A percentile compares a stretch with the other conserved stretches of the same genome.
phyloP scores from a whole-genome alignment of 30 jellyfish, hydroid and myxozoan species.

The Clytia hemisphaerica region DNA sequence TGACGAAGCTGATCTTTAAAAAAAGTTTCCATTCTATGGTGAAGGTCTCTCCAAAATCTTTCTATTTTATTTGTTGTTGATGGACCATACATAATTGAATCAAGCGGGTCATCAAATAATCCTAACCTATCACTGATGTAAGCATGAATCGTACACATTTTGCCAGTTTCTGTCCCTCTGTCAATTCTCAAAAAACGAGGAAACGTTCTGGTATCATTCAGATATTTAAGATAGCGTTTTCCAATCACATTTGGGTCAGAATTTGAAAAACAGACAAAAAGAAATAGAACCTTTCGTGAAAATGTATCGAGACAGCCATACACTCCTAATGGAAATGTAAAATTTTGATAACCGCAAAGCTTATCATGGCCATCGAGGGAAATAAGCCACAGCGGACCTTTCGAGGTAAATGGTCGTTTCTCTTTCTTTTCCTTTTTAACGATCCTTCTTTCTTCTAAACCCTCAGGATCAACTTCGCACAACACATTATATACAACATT shows the following conservation, averaged over 20 bases:
- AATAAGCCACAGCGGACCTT: slow-evolving; percentile 10
- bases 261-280: slow-evolving; percentile 28
- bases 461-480: slow-evolving; percentile 36
- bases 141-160: slow-evolving; percentile 44
- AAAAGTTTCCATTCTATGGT: slow-evolving; percentile 26
- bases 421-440: not conserved
- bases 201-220: slow-evolving; percentile 22
- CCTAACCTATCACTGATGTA: slow-evolving; percentile 28
- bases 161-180: slow-evolving; percentile 49
- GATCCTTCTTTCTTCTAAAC: not conserved
- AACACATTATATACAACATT: slow-evolving; percentile 27
- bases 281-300: slow-evolving; percentile 26
- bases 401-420: slow-evolving; percentile 7
- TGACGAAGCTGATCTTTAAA: slow-evolving; percentile 16
- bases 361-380: slow-evolving; percentile 22
- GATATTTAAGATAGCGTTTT: slow-evolving; percentile 30
- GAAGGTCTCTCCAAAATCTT: slow-evolving; percentile 46
- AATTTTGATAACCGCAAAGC: not conserved
- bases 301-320: slow-evolving; percentile 50
- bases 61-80: slow-evolving; percentile 33
- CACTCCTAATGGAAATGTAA: slow-evolving; percentile 23
- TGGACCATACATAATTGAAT: slow-evolving; percentile 33
- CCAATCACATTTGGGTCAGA: slow-evolving; percentile 44
- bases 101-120: slow-evolving; percentile 15
- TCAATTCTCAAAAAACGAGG: slow-evolving; percentile 28